These are phyloP conservation scores for Meandrina meandrites DNA, from an alignment of 92 coral and sea anemone species.

Conservation along the genomic window DNA sequence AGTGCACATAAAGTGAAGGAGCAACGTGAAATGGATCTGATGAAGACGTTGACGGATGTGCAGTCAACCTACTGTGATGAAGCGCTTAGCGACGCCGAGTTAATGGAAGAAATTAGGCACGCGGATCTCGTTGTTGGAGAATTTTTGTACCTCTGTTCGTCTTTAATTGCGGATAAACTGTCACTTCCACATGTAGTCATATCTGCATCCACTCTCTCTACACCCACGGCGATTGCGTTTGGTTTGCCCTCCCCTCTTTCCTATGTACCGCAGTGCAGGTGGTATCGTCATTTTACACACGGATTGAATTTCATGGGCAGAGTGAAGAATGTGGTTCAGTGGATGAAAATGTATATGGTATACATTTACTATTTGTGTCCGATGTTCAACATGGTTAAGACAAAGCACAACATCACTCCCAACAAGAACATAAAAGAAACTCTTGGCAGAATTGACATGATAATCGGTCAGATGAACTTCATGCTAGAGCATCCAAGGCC, in stretches of 20 bases:
- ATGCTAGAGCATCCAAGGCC: conserved; percentile 39
- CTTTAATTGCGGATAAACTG: conserved; percentile 47
- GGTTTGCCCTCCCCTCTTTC: conserved; percentile 27
- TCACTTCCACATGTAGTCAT: conserved; percentile 41
- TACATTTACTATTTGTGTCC: not conserved
- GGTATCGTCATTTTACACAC: not conserved
- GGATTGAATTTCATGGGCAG: conserved; percentile 26
- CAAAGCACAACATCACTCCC: conserved; percentile 52
- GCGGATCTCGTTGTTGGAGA: conserved; percentile 56
- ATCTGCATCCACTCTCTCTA: conserved; percentile 4
- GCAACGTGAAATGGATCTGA: not conserved
- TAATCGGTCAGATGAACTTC: conserved; percentile 32
- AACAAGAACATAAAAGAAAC: conserved; percentile 45
- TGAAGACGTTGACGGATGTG: not conserved
- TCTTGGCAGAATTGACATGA: conserved; percentile 40
- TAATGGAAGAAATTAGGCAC: conserved; percentile 26
- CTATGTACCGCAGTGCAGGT: conserved; percentile 35
- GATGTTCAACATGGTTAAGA: conserved; percentile 4
- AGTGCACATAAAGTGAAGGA: not conserved
- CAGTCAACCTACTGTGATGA: conserved; percentile 28
- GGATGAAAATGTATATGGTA: not conserved
- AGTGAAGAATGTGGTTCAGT: conserved; percentile 12
- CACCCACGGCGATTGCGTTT: conserved; percentile 11
- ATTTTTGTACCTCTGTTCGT: conserved; percentile 38
- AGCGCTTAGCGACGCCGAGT: conserved; percentile 20